phyloP scores from a whole-genome alignment of 2,888 invertebrate genomes.

The Coelinius sp. region DNA sequence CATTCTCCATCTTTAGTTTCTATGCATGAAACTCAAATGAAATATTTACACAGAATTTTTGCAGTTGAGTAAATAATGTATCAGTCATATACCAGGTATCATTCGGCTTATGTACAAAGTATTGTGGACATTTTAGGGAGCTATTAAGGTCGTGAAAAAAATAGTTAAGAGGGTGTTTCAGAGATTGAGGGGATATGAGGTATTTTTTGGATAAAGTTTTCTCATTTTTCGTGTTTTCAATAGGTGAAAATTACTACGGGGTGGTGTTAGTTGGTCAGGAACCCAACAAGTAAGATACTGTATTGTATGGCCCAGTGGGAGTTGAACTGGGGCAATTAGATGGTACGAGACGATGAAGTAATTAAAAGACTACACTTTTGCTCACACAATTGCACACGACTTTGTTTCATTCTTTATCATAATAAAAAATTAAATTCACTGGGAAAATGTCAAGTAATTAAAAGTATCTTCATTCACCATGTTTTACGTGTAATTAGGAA shows the following conservation, averaged over 20 bases:
- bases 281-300: not conserved
- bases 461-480: too few relatives aligned
- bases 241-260: not conserved
- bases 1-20: not conserved
- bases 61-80: not conserved
- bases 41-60: not conserved
- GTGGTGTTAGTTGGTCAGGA: not conserved
- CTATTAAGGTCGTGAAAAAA: not conserved
- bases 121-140: not conserved
- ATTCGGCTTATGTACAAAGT: not conserved
- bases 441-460: too few relatives aligned
- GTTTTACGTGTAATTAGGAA: too few relatives aligned
- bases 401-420: not conserved
- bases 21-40: not conserved
- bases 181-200: not conserved
- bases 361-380: slow-evolving; percentile 2
- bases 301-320: not conserved
- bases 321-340: slow-evolving; percentile 10
- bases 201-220: not conserved
- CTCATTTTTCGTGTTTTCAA: not conserved
- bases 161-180: not conserved
- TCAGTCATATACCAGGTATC: not conserved
- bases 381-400: not conserved
- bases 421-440: not conserved
- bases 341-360: slow-evolving; percentile 9